A percentile compares a stretch with the other conserved stretches of the same genome.
Conservation (phyloP, 2,797 vertebrate genomes). For the Helarctos malayanus region DNA sequence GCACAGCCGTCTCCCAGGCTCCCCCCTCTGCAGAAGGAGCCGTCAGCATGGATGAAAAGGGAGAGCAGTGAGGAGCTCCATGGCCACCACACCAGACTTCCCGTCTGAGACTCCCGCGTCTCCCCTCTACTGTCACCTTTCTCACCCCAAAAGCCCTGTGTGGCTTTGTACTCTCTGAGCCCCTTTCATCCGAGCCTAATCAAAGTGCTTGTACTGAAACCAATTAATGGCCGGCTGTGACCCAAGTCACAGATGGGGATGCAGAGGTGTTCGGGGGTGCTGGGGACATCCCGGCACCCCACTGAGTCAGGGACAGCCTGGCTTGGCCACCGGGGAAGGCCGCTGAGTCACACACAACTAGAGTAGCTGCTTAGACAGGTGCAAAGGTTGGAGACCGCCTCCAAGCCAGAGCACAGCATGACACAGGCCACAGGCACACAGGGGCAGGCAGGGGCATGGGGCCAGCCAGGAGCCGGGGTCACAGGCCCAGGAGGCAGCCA, state of each 20-base stretch:
- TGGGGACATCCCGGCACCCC: slow-evolving; percentile 39
- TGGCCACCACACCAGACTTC: not conserved
- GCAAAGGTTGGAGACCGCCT: not conserved
- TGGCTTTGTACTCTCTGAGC: slow-evolving; percentile 73
- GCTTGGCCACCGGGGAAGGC: not conserved
- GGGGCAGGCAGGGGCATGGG: not conserved
- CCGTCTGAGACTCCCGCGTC: slow-evolving; percentile 48
- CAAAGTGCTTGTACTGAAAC: slow-evolving; percentile 76
- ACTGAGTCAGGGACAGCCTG: slow-evolving; percentile 65
- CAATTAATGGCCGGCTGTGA: slow-evolving; percentile 60
- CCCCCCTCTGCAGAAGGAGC: not conserved
- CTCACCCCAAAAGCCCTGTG: slow-evolving; percentile 52
- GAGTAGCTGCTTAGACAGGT: not conserved
- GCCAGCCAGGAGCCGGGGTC: not conserved
- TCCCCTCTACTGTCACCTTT: not conserved
- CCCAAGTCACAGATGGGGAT: slow-evolving; percentile 22
- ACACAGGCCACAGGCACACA: not conserved
- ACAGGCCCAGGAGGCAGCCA: not conserved
- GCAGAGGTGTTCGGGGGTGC: not conserved
- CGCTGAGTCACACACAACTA: slow-evolving; percentile 46
- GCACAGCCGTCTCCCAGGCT: too few relatives aligned
- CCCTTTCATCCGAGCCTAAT: slow-evolving; percentile 73
- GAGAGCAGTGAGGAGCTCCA: not conserved
- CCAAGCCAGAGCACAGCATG: not conserved
- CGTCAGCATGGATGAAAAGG: not conserved